phyloP scores from a whole-genome alignment of 2,797 vertebrate species.

The Xenopus petersii region DNA sequence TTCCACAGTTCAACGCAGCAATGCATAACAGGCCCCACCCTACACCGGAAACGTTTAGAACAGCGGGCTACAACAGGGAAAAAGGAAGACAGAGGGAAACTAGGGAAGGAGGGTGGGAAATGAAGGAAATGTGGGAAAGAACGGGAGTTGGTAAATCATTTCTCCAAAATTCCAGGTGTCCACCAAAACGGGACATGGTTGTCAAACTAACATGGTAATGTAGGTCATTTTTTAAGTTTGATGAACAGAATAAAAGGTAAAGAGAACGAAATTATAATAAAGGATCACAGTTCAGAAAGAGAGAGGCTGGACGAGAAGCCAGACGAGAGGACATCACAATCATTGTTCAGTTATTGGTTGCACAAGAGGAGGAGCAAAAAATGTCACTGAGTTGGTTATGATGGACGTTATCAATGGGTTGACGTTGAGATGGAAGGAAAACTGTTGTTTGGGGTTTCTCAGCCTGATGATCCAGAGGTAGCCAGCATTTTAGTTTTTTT shows the following conservation, averaged over 20 bases:
- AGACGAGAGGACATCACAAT: slow-evolving; percentile 83
- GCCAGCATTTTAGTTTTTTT: slow-evolving; percentile 79
- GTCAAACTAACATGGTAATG: slow-evolving; percentile 84
- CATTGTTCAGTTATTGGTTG: slow-evolving; percentile 87
- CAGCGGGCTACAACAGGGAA: slow-evolving; percentile 64
- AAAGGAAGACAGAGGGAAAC: slow-evolving; percentile 26
- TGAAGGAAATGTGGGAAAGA: slow-evolving; percentile 45
- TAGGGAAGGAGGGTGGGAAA: slow-evolving; percentile 60
- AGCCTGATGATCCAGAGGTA: slow-evolving; percentile 88
- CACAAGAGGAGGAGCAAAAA: slow-evolving; percentile 84
- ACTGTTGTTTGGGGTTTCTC: slow-evolving; percentile 86
- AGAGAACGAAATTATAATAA: slow-evolving; percentile 75
- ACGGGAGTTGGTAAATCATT: slow-evolving; percentile 71
- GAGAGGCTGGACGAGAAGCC: slow-evolving; percentile 82
- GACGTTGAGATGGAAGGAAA: slow-evolving; percentile 88
- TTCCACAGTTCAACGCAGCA: background rate
- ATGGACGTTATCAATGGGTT: slow-evolving; percentile 85
- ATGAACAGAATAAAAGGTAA: slow-evolving; percentile 78
- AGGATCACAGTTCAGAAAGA: slow-evolving; percentile 85
- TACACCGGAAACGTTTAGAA: slow-evolving; percentile 80
- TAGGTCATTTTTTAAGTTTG: slow-evolving; percentile 80
- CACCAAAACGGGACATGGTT: slow-evolving; percentile 72
- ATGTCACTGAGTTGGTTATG: slow-evolving; percentile 84
- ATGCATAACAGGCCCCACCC: slow-evolving; percentile 56
- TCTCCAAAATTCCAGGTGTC: slow-evolving; percentile 84